Percentiles rank a stretch among this genome's conserved stretches.
These are phyloP conservation scores for Maccullochella peelii DNA, from an alignment of 2,113 vertebrate genomes.

Conservation along the genomic window DNA sequence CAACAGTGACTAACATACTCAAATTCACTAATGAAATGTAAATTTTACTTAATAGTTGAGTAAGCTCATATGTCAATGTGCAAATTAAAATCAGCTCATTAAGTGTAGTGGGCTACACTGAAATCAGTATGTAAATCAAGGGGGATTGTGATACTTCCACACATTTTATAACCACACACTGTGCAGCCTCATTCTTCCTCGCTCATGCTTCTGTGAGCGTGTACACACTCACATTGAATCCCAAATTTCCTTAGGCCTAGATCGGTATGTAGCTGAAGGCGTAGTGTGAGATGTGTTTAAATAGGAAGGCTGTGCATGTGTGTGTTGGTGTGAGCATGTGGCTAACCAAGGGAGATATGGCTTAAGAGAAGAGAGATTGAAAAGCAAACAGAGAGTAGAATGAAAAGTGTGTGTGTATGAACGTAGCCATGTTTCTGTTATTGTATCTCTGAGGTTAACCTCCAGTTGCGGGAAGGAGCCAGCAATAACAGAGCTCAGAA, in stretches of 20 bases:
- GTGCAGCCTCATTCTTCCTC: slow-evolving; percentile 3
- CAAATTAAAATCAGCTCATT: slow-evolving; percentile 68
- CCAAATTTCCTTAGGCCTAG: neutral
- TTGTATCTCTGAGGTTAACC: slow-evolving; percentile 62
- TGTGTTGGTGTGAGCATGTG: neutral
- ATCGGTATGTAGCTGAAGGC: neutral
- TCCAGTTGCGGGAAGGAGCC: slow-evolving; percentile 48
- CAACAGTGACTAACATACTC: slow-evolving; percentile 33
- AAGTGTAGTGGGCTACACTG: slow-evolving; percentile 47
- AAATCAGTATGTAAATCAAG: slow-evolving; percentile 61
- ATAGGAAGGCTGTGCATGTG: neutral
- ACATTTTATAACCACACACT: slow-evolving; percentile 22
- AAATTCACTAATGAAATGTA: slow-evolving; percentile 53
- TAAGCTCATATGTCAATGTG: slow-evolving; percentile 56
- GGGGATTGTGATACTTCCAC: slow-evolving; percentile 26
- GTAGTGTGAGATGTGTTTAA: neutral
- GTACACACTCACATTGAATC: slow-evolving; percentile 7
- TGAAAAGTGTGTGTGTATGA: slow-evolving; percentile 8
- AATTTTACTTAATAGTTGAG: slow-evolving; percentile 58
- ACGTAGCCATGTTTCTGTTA: slow-evolving; percentile 22
- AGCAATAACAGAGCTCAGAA: slow-evolving; percentile 46
- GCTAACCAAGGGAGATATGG: neutral
- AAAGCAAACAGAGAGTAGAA: slow-evolving; percentile 1
- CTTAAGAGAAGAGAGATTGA: slow-evolving; percentile 17
- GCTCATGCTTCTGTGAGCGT: slow-evolving; percentile 12